phyloP scores from a whole-genome alignment of 2,113 vertebrate species.

The Cyanoderma ruficeps region DNA sequence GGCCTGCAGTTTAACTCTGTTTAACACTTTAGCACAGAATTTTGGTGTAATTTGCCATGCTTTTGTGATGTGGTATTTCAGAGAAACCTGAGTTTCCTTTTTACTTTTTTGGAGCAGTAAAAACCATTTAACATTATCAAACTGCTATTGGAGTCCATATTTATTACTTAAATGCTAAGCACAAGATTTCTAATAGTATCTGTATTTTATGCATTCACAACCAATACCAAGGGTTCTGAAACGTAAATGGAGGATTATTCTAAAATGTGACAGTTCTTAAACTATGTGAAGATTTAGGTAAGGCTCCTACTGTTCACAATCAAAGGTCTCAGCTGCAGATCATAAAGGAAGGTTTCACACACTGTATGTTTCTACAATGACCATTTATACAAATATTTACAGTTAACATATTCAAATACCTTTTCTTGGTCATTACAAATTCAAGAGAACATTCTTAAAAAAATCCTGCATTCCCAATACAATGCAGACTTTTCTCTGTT shows the following conservation, averaged over 20 bases:
- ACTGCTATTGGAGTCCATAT: background rate
- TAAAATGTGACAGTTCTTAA: conserved; percentile 29
- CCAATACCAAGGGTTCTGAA: conserved; percentile 30
- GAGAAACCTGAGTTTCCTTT: background rate
- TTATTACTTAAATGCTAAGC: background rate
- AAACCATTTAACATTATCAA: background rate
- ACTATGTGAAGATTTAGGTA: conserved; percentile 29
- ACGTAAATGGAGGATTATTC: conserved; percentile 44
- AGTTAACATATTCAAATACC: background rate
- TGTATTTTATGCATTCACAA: conserved; percentile 8
- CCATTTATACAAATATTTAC: conserved; percentile 19
- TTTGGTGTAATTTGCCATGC: background rate
- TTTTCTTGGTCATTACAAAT: background rate
- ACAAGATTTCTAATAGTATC: background rate
- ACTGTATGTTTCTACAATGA: background rate
- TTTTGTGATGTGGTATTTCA: background rate
- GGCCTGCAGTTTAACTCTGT: background rate
- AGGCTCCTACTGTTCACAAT: conserved; percentile 56
- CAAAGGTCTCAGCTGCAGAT: conserved; percentile 63
- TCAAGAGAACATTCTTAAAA: background rate
- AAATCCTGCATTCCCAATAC: background rate
- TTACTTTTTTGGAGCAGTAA: background rate
- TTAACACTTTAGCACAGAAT: background rate
- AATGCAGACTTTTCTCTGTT: background rate
- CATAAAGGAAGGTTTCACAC: conserved; percentile 16